Evolutionary conservation across 2,888 invertebrate genomes (phyloP).

Genomic region (Empis stercorea): DNA sequence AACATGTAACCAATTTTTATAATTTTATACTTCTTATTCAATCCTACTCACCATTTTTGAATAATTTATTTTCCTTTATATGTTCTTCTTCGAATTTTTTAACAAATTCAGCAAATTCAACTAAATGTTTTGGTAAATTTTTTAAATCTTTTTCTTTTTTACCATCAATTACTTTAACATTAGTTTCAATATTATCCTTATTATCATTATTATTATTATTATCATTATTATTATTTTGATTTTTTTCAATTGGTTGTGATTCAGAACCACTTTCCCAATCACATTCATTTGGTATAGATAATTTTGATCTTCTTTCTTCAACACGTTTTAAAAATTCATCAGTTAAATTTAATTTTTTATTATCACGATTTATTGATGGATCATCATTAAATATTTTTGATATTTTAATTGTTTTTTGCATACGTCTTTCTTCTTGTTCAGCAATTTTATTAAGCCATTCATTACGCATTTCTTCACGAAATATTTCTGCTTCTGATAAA

Average conservation of each 20-base stretch:
- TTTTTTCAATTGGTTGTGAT: constrained; percentile 33
- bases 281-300: constrained; percentile 51
- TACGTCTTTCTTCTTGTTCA: constrained; percentile 62
- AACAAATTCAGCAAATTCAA: constrained; percentile 56
- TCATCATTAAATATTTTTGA: constrained; percentile 40
- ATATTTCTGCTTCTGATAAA: constrained; percentile 57
- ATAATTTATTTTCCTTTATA: constrained; percentile 4
- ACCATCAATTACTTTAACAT: constrained; percentile 54
- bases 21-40: no score
- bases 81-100: constrained; percentile 23
- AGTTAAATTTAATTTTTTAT: constrained; percentile 10
- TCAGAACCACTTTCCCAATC: constrained; percentile 49
- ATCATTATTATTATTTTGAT: constrained; percentile 12
- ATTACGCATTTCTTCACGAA: constrained; percentile 70
- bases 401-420: constrained; percentile 69
- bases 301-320: constrained; percentile 54
- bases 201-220: constrained; percentile 11
- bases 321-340: constrained; percentile 68
- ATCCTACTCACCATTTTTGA: no score
- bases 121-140: constrained; percentile 61
- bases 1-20: no score
- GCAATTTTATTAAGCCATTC: constrained; percentile 70
- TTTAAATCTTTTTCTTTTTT: constrained; percentile 45
- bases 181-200: constrained; percentile 30
- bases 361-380: constrained; percentile 14